Evolutionary conservation across 2,888 invertebrate genomes (phyloP).

Genomic region (Adelphocoris suturalis): DNA sequence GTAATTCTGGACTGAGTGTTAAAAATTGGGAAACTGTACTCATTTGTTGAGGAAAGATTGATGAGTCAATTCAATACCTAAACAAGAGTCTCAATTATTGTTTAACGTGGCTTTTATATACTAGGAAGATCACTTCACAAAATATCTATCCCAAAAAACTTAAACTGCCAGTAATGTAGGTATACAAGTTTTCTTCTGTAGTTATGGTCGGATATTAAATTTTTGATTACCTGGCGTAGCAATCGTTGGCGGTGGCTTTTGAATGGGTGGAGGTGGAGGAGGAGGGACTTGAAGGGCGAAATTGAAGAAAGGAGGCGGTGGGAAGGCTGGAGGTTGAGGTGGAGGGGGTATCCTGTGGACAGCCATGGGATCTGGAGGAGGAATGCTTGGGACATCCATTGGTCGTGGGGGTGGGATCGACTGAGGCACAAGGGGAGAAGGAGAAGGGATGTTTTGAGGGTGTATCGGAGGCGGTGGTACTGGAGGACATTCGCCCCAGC

Average conservation of each 20-base stretch:
- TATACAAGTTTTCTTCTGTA: background rate
- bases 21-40: too few relatives aligned
- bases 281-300: conserved; percentile 77
- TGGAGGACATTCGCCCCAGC: conserved; percentile 42
- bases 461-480: conserved; percentile 77
- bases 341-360: conserved; percentile 76
- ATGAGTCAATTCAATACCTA: background rate
- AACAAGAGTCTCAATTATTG: too few relatives aligned
- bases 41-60: background rate
- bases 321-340: conserved; percentile 74
- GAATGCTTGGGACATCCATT: conserved; percentile 80
- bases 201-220: background rate
- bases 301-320: conserved; percentile 77
- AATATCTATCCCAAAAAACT: too few relatives aligned
- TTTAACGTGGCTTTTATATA: background rate
- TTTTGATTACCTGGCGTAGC: conserved; percentile 42
- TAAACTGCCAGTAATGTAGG: too few relatives aligned
- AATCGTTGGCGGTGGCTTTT: conserved; percentile 76
- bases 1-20: too few relatives aligned
- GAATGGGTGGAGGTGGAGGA: conserved; percentile 77
- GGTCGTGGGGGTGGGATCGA: conserved; percentile 81
- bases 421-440: conserved; percentile 57
- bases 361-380: conserved; percentile 78
- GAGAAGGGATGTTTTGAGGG: conserved; percentile 59
- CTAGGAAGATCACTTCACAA: background rate